Evolutionary conservation across 2,797 vertebrate genomes (phyloP), one percentile per base, ranked within the genome.

Genomic region (Siniperca scherzeri): DNA sequence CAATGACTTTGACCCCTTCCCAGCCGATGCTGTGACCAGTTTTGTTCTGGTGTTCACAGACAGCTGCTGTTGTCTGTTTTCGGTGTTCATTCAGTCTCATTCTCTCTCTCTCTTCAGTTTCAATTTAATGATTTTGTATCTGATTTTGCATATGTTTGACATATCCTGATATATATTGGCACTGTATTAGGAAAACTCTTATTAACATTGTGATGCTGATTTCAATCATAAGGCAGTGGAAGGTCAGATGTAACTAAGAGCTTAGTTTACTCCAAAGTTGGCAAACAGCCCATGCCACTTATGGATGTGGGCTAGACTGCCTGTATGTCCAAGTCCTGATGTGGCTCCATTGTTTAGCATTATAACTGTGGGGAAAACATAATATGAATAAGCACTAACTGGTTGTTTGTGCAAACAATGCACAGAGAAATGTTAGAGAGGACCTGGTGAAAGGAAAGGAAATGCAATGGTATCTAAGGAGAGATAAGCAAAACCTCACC

Each of bases 351-450:
- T 53, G 59, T 78, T 78, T 65, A 73, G 36, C 57, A 69, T 84
- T 60, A 62, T 42, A 82, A 55, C 57, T 25, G 62, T 72, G 72
- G 76, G 71, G 40, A 57, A 30, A 75, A 84, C 52, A 36, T 57
- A 68, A 68, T 74, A 70, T 30, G 57, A 85, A 84, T 78, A 80
- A 87, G 87, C 75, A 76, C 75, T 60, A 62, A 76, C 40, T 17
- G 56, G 70, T 56, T 73, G 72, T 82, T 83, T 50, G 48, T 17
- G 48, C 48, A 19, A 52, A 85, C 72, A 80, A 50, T 70, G 50
- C 72, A 75, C 60, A 57, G 36, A 85, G 77, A 70, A 73, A 67
- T 80, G 46, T 73, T 61, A 53, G 64, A 86, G 36, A 53, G 55
- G 48, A 55, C 3, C 19, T 16, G n/a, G 42, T 72, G 74, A 82